Evolutionary conservation across 2,113 vertebrate genomes (phyloP), one percentile per base, ranked within the genome.

Genomic region (Phalacrocorax carbo): DNA sequence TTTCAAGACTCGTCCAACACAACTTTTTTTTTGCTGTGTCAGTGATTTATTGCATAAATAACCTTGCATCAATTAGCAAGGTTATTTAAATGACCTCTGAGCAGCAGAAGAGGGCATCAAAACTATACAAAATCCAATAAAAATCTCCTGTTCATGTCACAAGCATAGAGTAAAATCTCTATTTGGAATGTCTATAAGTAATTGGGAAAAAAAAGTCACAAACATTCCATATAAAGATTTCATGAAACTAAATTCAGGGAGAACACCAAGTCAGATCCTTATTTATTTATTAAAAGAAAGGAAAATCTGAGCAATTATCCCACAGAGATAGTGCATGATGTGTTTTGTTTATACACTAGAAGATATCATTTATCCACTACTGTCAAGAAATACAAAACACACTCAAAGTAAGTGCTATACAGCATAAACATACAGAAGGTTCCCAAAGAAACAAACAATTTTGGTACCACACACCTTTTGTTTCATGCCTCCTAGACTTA

Each of bases 211-310:
- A 73, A 72, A 92, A 88, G 17, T 51, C 81, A 82, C 42, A 69
- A 76, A 54, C 2, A 1, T 36, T 82, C 65, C 14, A 1, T 32
- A 84, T 75, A 84, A 97, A 91, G 73, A 61, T 72, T 79, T 77
- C 15, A 54, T 51, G 26, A 91, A 97, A 85, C 22, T 82, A 84
- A 95, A 90, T 86, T 93, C 81, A 65, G 44, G 85, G 11, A 64
- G 18, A 96, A 52, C 29, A 89, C 44, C 19, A 87, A 95, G 54
- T 42, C 81, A 62, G 38, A 64, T 22, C 26, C 46, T 82, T 94
- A 94, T 72, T 69, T 94, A 82, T 82, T 89, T 91, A 85, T 52
- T 94, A 32, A 84, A 93, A 70, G 23, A 68, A 76, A 88, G 54
- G 82, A 88, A 88, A 84, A 72, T 76, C 29, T 32, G 34, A 93